These are phyloP conservation scores for Hyla sarda DNA, from an alignment of 2,113 vertebrate species.

Conservation along the genomic window DNA sequence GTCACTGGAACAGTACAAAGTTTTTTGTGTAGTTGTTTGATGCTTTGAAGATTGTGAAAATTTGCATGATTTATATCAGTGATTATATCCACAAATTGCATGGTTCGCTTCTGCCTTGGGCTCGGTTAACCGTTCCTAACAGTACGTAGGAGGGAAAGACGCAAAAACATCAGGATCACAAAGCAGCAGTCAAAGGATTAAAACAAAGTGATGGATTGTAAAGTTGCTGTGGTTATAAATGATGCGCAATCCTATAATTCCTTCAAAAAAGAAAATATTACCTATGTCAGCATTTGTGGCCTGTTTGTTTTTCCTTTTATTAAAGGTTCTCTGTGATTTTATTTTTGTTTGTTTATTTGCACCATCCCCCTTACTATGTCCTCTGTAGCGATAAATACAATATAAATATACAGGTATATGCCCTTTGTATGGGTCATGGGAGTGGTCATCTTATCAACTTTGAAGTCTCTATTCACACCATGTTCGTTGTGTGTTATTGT, in stretches of 20 bases:
- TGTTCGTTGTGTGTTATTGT: no score
- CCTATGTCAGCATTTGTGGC: background rate
- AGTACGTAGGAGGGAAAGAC: background rate
- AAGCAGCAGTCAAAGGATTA: constrained; percentile 9
- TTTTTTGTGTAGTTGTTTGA: constrained; percentile 13
- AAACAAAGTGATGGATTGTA: constrained; percentile 15
- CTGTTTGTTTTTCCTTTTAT: constrained; percentile 6
- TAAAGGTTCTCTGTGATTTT: background rate
- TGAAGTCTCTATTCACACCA: no score
- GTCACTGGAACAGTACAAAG: constrained; percentile 13
- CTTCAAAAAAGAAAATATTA: background rate
- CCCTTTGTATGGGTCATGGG: no score
- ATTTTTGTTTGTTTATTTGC: background rate
- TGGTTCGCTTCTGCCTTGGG: background rate
- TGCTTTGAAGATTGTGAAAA: constrained; percentile 33
- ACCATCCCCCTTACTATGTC: background rate
- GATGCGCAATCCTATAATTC: background rate
- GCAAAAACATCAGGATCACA: constrained; percentile 13
- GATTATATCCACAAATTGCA: constrained; percentile 29
- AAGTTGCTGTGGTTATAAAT: background rate
- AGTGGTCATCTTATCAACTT: no score
- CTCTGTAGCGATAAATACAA: background rate
- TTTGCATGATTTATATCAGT: constrained; percentile 32
- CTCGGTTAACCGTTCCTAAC: constrained; percentile 27
- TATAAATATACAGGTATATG: background rate